phyloP scores from a whole-genome alignment of 2,888 invertebrate species.

The Abscondita cerata region DNA sequence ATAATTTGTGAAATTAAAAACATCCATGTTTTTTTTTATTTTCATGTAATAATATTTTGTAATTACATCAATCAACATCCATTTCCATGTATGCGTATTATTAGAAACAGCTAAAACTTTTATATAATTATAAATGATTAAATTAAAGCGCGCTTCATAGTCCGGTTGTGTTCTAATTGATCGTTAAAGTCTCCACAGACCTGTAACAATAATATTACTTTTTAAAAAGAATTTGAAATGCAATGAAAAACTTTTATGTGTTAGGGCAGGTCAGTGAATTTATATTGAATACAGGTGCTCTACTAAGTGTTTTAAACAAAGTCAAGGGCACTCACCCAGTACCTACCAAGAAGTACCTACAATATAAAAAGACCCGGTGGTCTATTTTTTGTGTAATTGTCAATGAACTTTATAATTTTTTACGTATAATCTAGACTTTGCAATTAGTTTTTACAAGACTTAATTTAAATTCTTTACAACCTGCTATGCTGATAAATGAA shows the following conservation, averaged over 20 bases:
- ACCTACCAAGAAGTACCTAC: too few relatives aligned
- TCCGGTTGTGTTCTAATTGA: background rate
- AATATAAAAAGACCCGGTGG: constrained; percentile 2
- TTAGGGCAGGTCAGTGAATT: constrained; percentile 24
- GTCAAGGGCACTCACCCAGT: constrained; percentile 23
- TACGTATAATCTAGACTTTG: too few relatives aligned
- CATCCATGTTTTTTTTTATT: background rate
- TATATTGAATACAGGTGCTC: constrained; percentile 26
- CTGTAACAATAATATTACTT: background rate
- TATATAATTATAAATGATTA: background rate
- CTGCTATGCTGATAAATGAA: too few relatives aligned
- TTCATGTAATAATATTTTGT: background rate
- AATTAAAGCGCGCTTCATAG: background rate
- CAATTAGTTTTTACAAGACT: too few relatives aligned
- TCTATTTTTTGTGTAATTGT: constrained; percentile 2
- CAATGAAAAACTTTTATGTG: background rate
- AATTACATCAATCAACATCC: too few relatives aligned
- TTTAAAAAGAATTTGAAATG: background rate
- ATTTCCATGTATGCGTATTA: too few relatives aligned
- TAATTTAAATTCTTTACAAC: too few relatives aligned
- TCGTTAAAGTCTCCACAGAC: background rate
- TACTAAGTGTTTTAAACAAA: constrained; percentile 23
- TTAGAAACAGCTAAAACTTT: background rate
- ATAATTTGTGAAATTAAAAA: constrained; percentile 2
- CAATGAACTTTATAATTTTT: constrained; percentile 5